Base-by-base conservation (phyloP, 2,113 vertebrate species). In the Gavialis gangeticus region DNA sequence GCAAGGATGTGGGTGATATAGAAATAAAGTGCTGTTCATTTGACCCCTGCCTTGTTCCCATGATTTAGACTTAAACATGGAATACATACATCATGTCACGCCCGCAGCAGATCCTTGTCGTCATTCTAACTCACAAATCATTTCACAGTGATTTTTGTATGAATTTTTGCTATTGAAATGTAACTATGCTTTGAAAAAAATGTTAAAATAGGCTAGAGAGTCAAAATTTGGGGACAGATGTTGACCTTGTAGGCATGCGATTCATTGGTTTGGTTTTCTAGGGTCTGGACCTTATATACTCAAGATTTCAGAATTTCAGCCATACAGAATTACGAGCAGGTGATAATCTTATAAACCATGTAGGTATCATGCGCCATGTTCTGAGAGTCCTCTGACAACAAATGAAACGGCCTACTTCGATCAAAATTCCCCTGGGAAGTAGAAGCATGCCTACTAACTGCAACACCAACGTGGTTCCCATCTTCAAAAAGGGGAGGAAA, bases 311-410 rank as follows among this genome's bases (percentile, higher is more conserved):
- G 46, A 46, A 9, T 46, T 46, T 16, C 16, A 21, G 10, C 27
- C 12, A 3, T 19, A 8, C 21, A 37, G 18, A 69, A 12, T 73
- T 73, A 22, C 22, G 25, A 6, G 12, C 2, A 81, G 17, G 69
- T 21, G 18, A 9, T 5, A 11, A 59, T 60, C 34, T 37, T 1
- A 4, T 7, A 25, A 91, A 7, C 22, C 28, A 3, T 1, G 0
- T 22, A 67, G 0, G 12, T 84, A 59, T 63, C 1, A 0, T 7
- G 27, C 77, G 79, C 9, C 8, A 4, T 14, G 0, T 86, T 64
- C 11, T 3, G 10, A 69, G 66, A 91, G 46, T 66, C 22, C 9
- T 1, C 0, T 1, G 34, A 18, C 0, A 0, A 12, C 46, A n/a
- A 46, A 7, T 54, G 25, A 22, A 5, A 1, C 2, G 12, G 18